Percentiles rank a stretch among this genome's conserved stretches.
Evolutionary conservation across 2,797 vertebrate genomes (phyloP).

Genomic region (Ctenopoma kingsleyae): DNA sequence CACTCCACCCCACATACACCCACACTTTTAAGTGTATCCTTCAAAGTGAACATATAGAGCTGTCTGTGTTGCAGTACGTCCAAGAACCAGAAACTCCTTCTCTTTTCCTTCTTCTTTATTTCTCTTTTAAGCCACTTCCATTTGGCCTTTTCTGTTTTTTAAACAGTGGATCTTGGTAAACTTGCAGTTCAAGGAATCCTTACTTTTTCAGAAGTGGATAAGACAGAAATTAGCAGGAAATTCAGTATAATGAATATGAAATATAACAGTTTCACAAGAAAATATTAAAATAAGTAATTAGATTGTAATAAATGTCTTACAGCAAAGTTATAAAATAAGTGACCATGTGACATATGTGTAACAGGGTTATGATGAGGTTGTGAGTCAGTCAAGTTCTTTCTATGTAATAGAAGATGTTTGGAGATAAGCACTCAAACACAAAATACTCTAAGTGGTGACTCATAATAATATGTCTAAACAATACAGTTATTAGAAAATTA

Average conservation of each 20-base stretch:
- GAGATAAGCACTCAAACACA: constrained; percentile 28
- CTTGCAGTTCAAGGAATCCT: too few relatives aligned
- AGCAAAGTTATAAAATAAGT: constrained; percentile 21
- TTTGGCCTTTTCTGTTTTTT: not conserved
- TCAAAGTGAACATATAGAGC: constrained; percentile 84
- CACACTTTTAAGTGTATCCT: constrained; percentile 80
- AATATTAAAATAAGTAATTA: not conserved
- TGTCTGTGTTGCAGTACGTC: constrained; percentile 71
- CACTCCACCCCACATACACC: constrained; percentile 63
- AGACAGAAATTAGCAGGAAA: not conserved
- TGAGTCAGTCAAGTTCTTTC: constrained; percentile 41
- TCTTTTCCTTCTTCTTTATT: constrained; percentile 26
- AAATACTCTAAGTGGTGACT: constrained; percentile 15
- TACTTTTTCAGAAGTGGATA: not conserved
- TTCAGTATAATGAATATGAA: not conserved
- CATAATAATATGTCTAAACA: constrained; percentile 22
- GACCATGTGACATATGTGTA: constrained; percentile 20
- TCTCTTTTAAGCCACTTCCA: constrained; percentile 12
- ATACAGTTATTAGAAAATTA: not conserved
- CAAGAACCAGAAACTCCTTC: constrained; percentile 54
- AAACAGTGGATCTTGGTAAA: too few relatives aligned
- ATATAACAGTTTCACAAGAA: constrained; percentile 2
- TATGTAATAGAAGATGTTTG: constrained; percentile 32
- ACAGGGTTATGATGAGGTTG: constrained; percentile 14
- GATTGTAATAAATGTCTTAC: not conserved